Base-by-base conservation (phyloP, 1,140 invertebrate genomes). In the Drosophila obscura region DNA sequence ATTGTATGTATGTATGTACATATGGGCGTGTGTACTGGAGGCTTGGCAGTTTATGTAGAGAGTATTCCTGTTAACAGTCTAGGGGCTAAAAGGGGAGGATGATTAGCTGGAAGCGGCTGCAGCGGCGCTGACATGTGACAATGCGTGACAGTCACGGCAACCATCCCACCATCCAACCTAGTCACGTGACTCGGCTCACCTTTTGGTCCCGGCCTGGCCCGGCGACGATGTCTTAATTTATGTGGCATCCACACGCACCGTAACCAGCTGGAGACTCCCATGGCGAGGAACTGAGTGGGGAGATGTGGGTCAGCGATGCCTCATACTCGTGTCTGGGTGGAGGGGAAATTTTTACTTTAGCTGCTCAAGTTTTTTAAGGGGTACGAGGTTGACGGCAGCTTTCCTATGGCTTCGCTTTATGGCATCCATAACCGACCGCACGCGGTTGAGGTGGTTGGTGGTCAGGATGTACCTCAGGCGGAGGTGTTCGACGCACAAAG, bases 111-210 rank as follows among this genome's bases (percentile, higher is more conserved):
- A 13, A 39, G 35, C 35, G 31, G 31, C 31, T 11, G 31, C 31
- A 11, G 31, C 31, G 11, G 35, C 35, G 35, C 11, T 39, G 35
- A 52, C 51, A 50, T 49, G 81, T 77, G 81, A 85, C 81, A 84
- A 68, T 57, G 80, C 71, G 80, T 64, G 81, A 35, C 81, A 80
- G 63, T 80, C 73, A 53, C 76, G 72, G 48, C 55, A 46, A 41
- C 41, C n/a, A 31, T 24, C 16, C 43, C 55, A 13, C 11, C 35
- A 13, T 11, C 11, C 35, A 19, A 57, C 44, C 71, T 55, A 67
- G 81, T 80, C 80, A 85, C 81, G 81, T 84, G 81, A 74, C 78
- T 46, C 5, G 43, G 31, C 44, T 64, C 63, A 65, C 59, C 60
- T 63, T 43, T 5, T 39, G 43, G 61, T 22, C 28, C 44, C 16